A percentile compares a stretch with the other conserved stretches of the same genome.
Conservation (phyloP, 2,797 vertebrate species). For the Australoheros facetus region DNA sequence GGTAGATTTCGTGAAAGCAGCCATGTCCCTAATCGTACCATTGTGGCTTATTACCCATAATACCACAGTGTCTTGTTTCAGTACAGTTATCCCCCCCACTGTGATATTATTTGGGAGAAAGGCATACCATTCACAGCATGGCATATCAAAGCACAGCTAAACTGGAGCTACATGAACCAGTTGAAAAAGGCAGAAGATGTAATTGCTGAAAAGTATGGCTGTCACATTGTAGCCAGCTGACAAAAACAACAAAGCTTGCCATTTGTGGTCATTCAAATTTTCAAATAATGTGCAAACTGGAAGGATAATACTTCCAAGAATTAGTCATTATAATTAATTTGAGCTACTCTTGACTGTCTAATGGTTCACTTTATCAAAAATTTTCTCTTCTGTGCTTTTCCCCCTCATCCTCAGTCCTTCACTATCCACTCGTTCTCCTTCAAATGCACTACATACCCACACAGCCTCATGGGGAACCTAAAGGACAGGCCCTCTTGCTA, state of each 20-base stretch:
- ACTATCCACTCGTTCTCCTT: constrained; percentile 28
- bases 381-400: constrained; percentile 9
- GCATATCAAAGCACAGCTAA: constrained; percentile 7
- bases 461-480: constrained; percentile 40
- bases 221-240: constrained; percentile 2
- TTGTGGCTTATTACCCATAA: not conserved
- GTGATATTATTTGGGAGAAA: not conserved
- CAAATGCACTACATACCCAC: constrained; percentile 30
- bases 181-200: constrained; percentile 28
- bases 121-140: constrained; percentile 8
- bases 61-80: constrained; percentile 14
- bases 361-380: constrained; percentile 29
- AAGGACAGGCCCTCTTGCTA: constrained; percentile 36
- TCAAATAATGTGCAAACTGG: constrained; percentile 23
- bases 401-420: not conserved
- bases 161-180: not conserved
- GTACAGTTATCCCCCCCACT: constrained; percentile 17
- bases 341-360: constrained; percentile 3
- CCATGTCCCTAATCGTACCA: not conserved
- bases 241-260: constrained; percentile 3
- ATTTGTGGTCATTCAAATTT: constrained; percentile 23
- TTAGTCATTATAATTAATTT: constrained; percentile 27
- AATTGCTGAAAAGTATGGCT: constrained; percentile 13
- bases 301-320: constrained; percentile 8
- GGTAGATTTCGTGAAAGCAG: not conserved